These are phyloP conservation scores for Monopterus albus DNA, from an alignment of 2,113 vertebrate genomes.

Conservation along the genomic window DNA sequence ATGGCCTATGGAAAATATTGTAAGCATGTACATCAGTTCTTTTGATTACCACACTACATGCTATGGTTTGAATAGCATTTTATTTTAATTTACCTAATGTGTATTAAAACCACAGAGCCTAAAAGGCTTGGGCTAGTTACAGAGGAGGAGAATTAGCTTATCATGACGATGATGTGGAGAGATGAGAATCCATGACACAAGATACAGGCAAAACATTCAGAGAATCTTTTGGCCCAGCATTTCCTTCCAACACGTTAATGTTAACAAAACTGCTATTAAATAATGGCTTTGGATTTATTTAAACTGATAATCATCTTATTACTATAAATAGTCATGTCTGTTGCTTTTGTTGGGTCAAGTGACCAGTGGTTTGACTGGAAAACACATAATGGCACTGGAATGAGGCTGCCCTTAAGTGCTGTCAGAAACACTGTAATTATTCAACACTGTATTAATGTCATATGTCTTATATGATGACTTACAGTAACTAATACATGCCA, in stretches of 20 bases:
- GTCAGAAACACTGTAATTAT: neutral
- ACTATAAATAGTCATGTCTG: conserved; percentile 52
- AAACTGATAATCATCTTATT: conserved; percentile 12
- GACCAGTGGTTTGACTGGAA: conserved; percentile 42
- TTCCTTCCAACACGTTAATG: neutral
- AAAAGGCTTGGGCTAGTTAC: neutral
- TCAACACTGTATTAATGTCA: too few relatives aligned
- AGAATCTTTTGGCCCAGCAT: neutral
- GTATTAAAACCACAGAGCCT: neutral
- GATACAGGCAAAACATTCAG: neutral
- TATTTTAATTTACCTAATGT: neutral
- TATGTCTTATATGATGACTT: too few relatives aligned
- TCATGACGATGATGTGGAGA: neutral
- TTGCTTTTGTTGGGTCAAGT: conserved; percentile 22
- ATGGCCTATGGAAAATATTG: too few relatives aligned
- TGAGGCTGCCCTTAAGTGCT: conserved; percentile 18
- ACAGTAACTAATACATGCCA: too few relatives aligned
- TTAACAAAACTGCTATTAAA: conserved; percentile 12
- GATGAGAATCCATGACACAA: neutral
- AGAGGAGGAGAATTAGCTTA: neutral
- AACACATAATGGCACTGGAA: conserved; percentile 40
- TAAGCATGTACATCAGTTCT: too few relatives aligned
- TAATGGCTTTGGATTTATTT: conserved; percentile 11
- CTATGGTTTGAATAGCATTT: neutral
- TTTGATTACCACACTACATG: too few relatives aligned